These are phyloP conservation scores for Clitarchus hookeri DNA, from an alignment of 2,888 invertebrate genomes.

Conservation along the genomic window DNA sequence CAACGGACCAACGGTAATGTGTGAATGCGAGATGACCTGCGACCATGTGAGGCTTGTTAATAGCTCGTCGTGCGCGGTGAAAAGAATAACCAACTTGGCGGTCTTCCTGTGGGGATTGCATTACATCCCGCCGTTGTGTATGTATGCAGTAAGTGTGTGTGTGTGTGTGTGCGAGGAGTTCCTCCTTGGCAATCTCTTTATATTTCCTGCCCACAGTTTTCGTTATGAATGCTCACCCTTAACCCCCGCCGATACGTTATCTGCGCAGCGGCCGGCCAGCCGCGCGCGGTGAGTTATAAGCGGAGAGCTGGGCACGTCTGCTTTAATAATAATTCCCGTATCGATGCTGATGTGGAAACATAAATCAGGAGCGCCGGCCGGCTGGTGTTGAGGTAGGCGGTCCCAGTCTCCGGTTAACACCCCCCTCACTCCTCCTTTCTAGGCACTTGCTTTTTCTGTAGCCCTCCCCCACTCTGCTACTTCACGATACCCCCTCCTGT, in stretches of 20 bases:
- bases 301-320: conserved; percentile 5
- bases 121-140: not conserved
- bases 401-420: not conserved
- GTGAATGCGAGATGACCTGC: no score
- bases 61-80: not conserved
- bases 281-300: conserved; percentile 23
- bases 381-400: conserved; percentile 25
- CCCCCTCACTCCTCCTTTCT: not conserved
- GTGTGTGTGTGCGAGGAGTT: not conserved
- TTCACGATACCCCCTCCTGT: not conserved
- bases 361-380: conserved; percentile 16
- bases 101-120: not conserved
- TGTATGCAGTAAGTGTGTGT: no score
- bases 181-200: conserved; percentile 14
- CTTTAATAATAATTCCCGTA: conserved; percentile 28
- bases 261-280: not conserved
- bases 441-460: not conserved
- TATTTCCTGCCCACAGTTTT: conserved; percentile 16
- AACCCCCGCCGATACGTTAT: conserved; percentile 5
- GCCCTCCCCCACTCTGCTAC: not conserved
- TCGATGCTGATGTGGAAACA: conserved; percentile 23
- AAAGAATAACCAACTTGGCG: not conserved
- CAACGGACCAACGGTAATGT: no score
- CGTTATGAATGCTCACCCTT: conserved; percentile 22
- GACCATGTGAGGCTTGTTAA: no score